Evolutionary conservation across 2,797 vertebrate species (phyloP).

Genomic region (Leptoclinus maculatus): DNA sequence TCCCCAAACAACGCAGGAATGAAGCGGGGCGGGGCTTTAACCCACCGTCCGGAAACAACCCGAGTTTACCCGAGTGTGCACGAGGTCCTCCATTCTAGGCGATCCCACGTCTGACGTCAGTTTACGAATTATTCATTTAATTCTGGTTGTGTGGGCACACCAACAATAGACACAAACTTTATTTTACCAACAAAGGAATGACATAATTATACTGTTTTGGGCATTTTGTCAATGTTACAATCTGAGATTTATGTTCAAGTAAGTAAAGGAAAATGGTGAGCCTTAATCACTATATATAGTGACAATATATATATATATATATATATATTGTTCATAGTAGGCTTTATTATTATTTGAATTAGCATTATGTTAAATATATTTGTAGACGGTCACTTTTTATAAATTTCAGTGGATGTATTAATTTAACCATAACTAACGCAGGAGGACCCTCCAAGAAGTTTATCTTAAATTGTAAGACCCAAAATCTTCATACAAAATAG

Average conservation of each 20-base stretch:
- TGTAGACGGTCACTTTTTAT: not conserved
- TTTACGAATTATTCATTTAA: conserved; percentile 69
- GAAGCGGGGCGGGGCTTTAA: conserved; percentile 82
- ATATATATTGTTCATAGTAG: not conserved
- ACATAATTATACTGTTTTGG: conserved; percentile 31
- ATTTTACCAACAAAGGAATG: conserved; percentile 31
- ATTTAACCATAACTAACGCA: not conserved
- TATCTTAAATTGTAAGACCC: not conserved
- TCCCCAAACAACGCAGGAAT: conserved; percentile 88
- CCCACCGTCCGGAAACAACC: conserved; percentile 75
- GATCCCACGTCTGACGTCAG: conserved; percentile 76
- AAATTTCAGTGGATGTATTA: not conserved
- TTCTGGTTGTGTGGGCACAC: conserved; percentile 56
- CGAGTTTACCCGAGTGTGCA: conserved; percentile 40
- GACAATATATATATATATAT: too few species aligned
- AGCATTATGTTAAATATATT: not conserved
- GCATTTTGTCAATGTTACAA: not conserved
- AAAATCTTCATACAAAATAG: not conserved
- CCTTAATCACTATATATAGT: too few species aligned
- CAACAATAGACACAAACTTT: conserved; percentile 55
- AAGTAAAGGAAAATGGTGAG: not conserved
- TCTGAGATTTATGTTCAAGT: not conserved
- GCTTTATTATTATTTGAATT: not conserved
- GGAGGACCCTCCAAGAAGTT: not conserved
- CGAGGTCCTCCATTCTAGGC: conserved; percentile 57